Conservation (phyloP, 2,797 vertebrate species). For the Hoplostethus atlanticus region DNA sequence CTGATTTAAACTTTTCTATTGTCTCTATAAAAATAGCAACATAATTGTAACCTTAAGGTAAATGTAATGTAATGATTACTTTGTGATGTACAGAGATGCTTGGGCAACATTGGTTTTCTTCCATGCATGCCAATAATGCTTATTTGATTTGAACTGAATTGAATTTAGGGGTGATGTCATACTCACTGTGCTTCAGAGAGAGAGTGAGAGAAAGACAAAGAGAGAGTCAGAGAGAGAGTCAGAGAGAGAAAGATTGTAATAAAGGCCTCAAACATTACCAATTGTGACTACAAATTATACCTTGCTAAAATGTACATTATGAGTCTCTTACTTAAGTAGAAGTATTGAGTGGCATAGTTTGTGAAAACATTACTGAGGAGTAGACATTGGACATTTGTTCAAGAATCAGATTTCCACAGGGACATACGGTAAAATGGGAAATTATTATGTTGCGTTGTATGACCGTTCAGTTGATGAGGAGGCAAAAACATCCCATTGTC, state of each 20-base stretch:
- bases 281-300: not conserved
- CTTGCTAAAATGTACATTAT: not conserved
- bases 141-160: too few relatives aligned
- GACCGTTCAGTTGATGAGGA: not conserved
- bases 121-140: too few relatives aligned
- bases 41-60: not conserved
- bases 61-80: too few relatives aligned
- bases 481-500: not conserved
- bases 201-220: not conserved
- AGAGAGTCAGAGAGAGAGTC: not conserved
- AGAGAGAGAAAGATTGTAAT: not conserved
- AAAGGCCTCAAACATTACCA: not conserved
- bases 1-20: not conserved
- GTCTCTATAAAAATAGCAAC: slow-evolving; percentile 22
- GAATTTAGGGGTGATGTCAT: not conserved
- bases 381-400: not conserved
- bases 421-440: not conserved
- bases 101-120: too few relatives aligned
- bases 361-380: too few relatives aligned
- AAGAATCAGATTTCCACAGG: not conserved
- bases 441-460: not conserved
- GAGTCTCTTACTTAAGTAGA: not conserved
- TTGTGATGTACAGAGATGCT: too few relatives aligned
- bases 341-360: too few relatives aligned
- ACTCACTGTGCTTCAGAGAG: not conserved